These are phyloP conservation scores for Phylloscopus trochilus DNA, from an alignment of 2,113 vertebrate genomes.

Conservation along the genomic window DNA sequence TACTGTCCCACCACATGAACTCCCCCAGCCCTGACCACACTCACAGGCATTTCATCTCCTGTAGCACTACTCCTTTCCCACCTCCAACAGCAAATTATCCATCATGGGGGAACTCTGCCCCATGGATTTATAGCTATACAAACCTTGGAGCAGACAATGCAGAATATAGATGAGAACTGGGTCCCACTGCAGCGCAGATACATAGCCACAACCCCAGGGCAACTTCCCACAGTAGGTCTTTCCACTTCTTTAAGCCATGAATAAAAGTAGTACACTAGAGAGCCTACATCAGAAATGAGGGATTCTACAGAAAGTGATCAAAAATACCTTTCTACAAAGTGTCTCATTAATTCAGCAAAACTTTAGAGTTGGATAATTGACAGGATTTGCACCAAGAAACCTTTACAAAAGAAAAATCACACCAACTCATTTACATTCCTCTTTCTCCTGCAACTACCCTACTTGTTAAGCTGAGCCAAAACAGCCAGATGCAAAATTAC, in stretches of 20 bases:
- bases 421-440: constrained; percentile 15
- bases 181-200: neutral
- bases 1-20: neutral
- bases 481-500: neutral
- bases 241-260: neutral
- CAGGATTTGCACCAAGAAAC: constrained; percentile 30
- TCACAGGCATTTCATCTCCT: neutral
- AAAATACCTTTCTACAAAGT: neutral
- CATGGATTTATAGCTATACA: neutral
- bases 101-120: neutral
- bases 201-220: neutral
- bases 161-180: neutral
- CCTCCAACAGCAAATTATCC: neutral
- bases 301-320: neutral
- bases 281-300: neutral
- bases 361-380: neutral
- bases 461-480: neutral
- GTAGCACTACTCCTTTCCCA: neutral
- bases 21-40: neutral
- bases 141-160: neutral
- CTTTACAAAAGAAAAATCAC: constrained; percentile 30
- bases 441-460: neutral
- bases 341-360: constrained; percentile 27
- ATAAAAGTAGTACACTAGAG: neutral
- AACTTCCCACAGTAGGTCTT: neutral